Base-by-base conservation (phyloP, 2,113 vertebrate species). In the Barbus barbus region DNA sequence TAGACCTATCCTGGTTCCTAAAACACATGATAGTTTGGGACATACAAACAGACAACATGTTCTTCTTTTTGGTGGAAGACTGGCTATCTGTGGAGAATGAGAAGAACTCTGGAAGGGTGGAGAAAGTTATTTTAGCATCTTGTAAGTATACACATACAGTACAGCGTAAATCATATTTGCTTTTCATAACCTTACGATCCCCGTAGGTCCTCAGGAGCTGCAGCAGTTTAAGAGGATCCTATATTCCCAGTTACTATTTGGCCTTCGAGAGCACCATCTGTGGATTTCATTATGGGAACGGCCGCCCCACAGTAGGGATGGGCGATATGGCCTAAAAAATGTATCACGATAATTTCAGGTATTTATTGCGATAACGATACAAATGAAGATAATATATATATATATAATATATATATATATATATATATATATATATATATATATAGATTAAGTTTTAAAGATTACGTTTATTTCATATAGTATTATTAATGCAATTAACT, bases 31-130 rank as follows among this genome's bases (percentile, higher is more conserved):
- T 94, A 71, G 93, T 96, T 20, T 95, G 94, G 94, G 94, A 96
- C 90, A 90, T 88, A 82, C 93, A 93, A 91, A 94, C 94, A 1
- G 93, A 95, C 77, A 90, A 91, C 87, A 91, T 95, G 90, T 96
- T 94, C 90, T 95, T 94, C 91, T 96, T 96, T 87, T 60, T 95
- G 87, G 88, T 95, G 83, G 93, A 95, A 1, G 94, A 95, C 83
- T 96, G 95, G 95, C 92, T 96, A 6, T 95, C 95, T n/a, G 94
- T 96, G 78, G 94, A 95, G 85, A 94, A 95, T 28, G 90, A 92
- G 24, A 94, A 81, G 83, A 94, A 93, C 33, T 87, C 89, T 24
- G 90, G 92, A 11, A 90, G 92, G n/a, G 92, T 96, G 88, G 93
- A 95, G 88, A 96, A 91, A 86, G 93, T 94, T 44, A 87, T 95